Conservation (phyloP, 2,888 invertebrate species). For the Drosophila quasianomalipes region DNA sequence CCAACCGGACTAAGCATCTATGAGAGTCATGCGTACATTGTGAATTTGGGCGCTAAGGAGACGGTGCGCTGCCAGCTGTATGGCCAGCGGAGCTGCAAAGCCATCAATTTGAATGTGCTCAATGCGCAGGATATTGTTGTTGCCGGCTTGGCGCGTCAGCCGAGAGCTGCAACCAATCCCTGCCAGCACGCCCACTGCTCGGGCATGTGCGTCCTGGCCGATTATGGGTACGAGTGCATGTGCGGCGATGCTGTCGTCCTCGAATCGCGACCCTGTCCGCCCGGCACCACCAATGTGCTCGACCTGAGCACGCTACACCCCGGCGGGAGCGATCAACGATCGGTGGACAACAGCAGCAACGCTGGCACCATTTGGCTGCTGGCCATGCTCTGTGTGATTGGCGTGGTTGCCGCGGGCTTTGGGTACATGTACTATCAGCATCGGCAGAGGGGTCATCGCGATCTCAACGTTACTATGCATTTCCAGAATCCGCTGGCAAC, state of each 20-base stretch:
- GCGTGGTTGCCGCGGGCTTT: slow-evolving; percentile 46
- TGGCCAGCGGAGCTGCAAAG: slow-evolving; percentile 86
- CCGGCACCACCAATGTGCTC: slow-evolving; percentile 61
- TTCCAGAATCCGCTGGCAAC: slow-evolving; percentile 85
- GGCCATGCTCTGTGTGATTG: slow-evolving; percentile 49
- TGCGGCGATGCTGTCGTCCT: slow-evolving; percentile 86
- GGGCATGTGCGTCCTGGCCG: slow-evolving; percentile 88
- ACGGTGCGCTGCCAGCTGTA: slow-evolving; percentile 88
- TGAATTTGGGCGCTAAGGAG: slow-evolving; percentile 87
- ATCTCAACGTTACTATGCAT: slow-evolving; percentile 85
- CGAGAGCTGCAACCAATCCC: slow-evolving; percentile 84
- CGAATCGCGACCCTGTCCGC: slow-evolving; percentile 82
- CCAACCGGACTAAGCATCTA: slow-evolving; percentile 90
- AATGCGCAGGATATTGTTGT: slow-evolving; percentile 87
- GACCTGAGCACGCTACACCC: slow-evolving; percentile 10
- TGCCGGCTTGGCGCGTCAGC: slow-evolving; percentile 87
- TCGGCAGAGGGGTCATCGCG: slow-evolving; percentile 86
- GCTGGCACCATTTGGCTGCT: slow-evolving; percentile 16
- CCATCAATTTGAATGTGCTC: slow-evolving; percentile 85
- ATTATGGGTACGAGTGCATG: slow-evolving; percentile 86
- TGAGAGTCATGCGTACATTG: slow-evolving; percentile 92
- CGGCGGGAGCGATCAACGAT: slow-evolving; percentile 16
- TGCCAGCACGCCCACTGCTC: slow-evolving; percentile 87
- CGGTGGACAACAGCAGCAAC: slow-evolving; percentile 15
- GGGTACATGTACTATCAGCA: slow-evolving; percentile 81